Percentiles rank a stretch among this genome's conserved stretches.
These are phyloP conservation scores for Dynastes maya DNA, from an alignment of 2,888 invertebrate genomes.

Conservation along the genomic window DNA sequence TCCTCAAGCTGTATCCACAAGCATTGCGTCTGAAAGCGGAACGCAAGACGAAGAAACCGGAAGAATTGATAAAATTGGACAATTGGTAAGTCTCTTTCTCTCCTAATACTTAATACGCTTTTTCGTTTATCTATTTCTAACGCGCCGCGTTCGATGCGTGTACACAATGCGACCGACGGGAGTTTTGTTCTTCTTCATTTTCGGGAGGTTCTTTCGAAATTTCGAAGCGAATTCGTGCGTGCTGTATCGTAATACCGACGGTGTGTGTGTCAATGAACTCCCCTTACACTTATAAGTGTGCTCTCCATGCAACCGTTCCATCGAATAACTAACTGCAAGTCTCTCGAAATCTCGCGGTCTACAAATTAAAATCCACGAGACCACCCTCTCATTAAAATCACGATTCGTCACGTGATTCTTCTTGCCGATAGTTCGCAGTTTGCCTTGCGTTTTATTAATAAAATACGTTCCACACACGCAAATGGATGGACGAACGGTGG, in stretches of 20 bases:
- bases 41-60: slow-evolving; percentile 92
- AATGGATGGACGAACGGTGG: slow-evolving; percentile 38
- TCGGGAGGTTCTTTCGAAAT: slow-evolving; percentile 36
- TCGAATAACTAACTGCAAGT: not conserved
- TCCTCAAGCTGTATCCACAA: slow-evolving; percentile 92
- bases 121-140: not conserved
- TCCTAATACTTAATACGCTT: not conserved
- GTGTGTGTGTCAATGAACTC: slow-evolving; percentile 61
- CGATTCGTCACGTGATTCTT: slow-evolving; percentile 77
- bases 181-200: too few species aligned
- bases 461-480: not conserved
- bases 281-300: slow-evolving; percentile 58
- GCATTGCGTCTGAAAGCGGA: slow-evolving; percentile 93
- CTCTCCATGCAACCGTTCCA: slow-evolving; percentile 7
- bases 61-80: slow-evolving; percentile 95
- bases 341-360: slow-evolving; percentile 5
- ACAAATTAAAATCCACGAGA: slow-evolving; percentile 52
- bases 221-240: slow-evolving; percentile 3
- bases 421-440: not conserved
- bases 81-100: slow-evolving; percentile 84
- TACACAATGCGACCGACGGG: too few species aligned
- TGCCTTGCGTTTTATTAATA: not conserved
- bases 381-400: slow-evolving; percentile 82
- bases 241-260: not conserved
- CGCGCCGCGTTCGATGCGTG: too few species aligned